A percentile compares a stretch with the other conserved stretches of the same genome.
Conservation (phyloP, 2,888 invertebrate species). For the Nebria salina region DNA sequence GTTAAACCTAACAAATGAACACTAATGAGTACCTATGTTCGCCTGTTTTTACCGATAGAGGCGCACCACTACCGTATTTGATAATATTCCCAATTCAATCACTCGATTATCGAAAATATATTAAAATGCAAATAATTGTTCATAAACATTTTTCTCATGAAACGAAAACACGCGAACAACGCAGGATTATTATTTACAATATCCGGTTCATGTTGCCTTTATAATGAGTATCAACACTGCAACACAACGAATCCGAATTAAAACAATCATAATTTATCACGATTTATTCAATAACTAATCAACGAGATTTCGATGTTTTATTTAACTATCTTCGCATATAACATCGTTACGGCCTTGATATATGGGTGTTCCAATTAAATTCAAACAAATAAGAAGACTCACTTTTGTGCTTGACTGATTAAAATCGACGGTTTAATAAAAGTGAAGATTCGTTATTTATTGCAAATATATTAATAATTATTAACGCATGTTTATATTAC, state of each 20-base stretch:
- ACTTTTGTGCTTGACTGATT: slow-evolving; percentile 7
- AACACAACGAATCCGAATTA: background rate
- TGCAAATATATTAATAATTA: slow-evolving; percentile 4
- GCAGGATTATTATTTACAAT: slow-evolving; percentile 9
- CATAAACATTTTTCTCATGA: background rate
- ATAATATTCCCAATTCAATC: no score
- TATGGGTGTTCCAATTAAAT: slow-evolving; percentile 36
- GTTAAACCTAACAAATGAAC: background rate
- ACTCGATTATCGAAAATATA: no score
- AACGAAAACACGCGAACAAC: background rate
- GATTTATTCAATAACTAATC: slow-evolving; percentile 35
- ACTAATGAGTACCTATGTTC: background rate
- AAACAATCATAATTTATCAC: slow-evolving; percentile 31
- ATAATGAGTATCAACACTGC: background rate
- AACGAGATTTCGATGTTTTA: slow-evolving; percentile 12
- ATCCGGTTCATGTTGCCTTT: slow-evolving; percentile 7
- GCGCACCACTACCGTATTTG: no score
- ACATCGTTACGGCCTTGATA: slow-evolving; percentile 18
- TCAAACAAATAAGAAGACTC: slow-evolving; percentile 9
- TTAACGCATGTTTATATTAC: background rate
- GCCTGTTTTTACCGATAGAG: background rate
- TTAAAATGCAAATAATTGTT: no score
- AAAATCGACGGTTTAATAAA: slow-evolving; percentile 3
- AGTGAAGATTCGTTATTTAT: background rate
- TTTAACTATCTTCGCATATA: slow-evolving; percentile 8